phyloP scores from a whole-genome alignment of 92 coral and sea anemone genomes.

The Phenganax marumi region DNA sequence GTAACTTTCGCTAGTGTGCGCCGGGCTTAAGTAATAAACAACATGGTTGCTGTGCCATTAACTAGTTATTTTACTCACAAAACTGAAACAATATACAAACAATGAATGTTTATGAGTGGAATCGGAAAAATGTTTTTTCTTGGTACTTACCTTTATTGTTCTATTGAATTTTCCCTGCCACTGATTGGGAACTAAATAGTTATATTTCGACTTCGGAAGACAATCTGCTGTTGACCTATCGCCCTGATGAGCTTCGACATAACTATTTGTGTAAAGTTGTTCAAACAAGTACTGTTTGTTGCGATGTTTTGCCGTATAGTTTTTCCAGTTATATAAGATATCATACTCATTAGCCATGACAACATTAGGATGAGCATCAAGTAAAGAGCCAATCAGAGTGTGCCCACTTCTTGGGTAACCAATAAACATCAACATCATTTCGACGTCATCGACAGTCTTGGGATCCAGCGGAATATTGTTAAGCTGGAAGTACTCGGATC shows the following conservation, averaged over 20 bases:
- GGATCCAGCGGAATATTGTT: slow-evolving; percentile 23
- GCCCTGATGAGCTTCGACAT: slow-evolving; percentile 10
- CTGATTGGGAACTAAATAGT: slow-evolving; percentile 26
- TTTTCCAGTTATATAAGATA: slow-evolving; percentile 41
- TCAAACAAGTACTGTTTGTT: slow-evolving; percentile 27
- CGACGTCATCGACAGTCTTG: slow-evolving; percentile 26
- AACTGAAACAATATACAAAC: background rate
- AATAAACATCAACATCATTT: slow-evolving; percentile 51
- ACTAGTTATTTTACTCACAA: too few species aligned
- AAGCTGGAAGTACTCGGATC: background rate
- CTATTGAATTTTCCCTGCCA: slow-evolving; percentile 34
- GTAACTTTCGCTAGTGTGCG: too few species aligned
- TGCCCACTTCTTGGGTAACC: slow-evolving; percentile 62
- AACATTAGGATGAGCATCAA: slow-evolving; percentile 61
- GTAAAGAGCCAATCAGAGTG: slow-evolving; percentile 46
- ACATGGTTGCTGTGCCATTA: too few species aligned
- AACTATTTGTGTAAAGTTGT: slow-evolving; percentile 19
- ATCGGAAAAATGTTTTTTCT: background rate
- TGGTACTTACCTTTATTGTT: slow-evolving; percentile 13
- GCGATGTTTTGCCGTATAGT: slow-evolving; percentile 12
- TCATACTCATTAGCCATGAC: slow-evolving; percentile 59
- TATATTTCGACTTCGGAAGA: slow-evolving; percentile 4
- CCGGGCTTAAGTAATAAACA: too few species aligned
- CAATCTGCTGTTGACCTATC: slow-evolving; percentile 30
- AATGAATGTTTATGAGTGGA: background rate